A percentile compares a stretch with the other conserved stretches of the same genome.
These are phyloP conservation scores for Glaucopsyche alexis DNA, from an alignment of 2,888 invertebrate genomes.

Conservation along the genomic window DNA sequence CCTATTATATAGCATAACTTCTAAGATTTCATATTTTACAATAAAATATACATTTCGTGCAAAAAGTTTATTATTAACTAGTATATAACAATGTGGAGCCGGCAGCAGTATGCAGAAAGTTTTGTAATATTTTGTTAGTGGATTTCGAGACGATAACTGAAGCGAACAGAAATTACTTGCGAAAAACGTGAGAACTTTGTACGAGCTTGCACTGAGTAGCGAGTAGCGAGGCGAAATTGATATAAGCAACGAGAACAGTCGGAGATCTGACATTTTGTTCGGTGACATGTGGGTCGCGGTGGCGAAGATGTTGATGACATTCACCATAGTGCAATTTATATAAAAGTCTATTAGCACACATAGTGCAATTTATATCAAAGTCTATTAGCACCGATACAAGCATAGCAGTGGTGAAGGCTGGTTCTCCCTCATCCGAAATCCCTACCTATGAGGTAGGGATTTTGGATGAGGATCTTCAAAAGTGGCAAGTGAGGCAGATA, in stretches of 20 bases:
- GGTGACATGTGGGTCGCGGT: too few relatives aligned
- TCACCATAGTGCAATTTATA: too few relatives aligned
- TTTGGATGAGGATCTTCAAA: too few relatives aligned
- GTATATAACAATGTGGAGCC: conserved; percentile 12
- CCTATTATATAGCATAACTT: neutral
- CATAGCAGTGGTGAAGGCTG: too few relatives aligned
- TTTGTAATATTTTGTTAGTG: conserved; percentile 31
- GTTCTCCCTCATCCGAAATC: too few relatives aligned
- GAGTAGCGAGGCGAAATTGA: neutral
- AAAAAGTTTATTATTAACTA: conserved; percentile 20
- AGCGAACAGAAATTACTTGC: conserved; percentile 32
- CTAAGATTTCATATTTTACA: neutral
- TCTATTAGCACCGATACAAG: too few relatives aligned
- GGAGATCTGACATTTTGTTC: neutral
- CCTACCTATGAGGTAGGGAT: too few relatives aligned
- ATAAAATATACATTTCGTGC: neutral
- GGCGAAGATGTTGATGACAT: too few relatives aligned
- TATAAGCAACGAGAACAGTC: neutral
- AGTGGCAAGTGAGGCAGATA: too few relatives aligned
- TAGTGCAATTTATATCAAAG: too few relatives aligned
- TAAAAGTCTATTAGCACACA: too few relatives aligned
- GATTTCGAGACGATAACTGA: conserved; percentile 25
- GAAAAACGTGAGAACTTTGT: conserved; percentile 33
- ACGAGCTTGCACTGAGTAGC: conserved; percentile 14
- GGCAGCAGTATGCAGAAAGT: conserved; percentile 2